phyloP scores from a whole-genome alignment of 2,113 vertebrate species.

The Cephalopterus ornatus region DNA sequence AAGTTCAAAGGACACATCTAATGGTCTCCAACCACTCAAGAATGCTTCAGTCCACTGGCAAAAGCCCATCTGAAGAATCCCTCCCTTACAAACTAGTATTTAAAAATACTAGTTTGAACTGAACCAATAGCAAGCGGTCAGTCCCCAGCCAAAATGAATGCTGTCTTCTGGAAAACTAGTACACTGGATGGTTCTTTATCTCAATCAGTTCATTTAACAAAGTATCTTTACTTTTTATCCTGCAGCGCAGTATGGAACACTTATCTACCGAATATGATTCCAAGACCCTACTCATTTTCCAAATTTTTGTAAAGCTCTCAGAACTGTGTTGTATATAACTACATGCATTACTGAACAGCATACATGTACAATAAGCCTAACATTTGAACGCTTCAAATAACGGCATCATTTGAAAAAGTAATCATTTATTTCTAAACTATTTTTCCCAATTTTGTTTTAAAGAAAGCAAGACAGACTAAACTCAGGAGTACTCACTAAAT shows the following conservation, averaged over 20 bases:
- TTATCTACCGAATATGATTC: not conserved
- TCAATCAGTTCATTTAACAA: not conserved
- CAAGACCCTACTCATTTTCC: not conserved
- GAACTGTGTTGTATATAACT: not conserved
- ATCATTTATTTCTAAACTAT: not conserved
- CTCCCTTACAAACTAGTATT: not conserved
- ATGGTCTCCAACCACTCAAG: not conserved
- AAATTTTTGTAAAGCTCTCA: not conserved
- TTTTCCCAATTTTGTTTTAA: not conserved
- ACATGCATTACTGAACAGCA: not conserved
- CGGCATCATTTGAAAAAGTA: not conserved
- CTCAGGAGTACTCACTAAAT: not conserved
- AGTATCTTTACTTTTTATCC: not conserved
- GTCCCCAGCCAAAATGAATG: not conserved
- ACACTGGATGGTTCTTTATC: not conserved
- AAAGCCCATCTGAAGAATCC: not conserved
- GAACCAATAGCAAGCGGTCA: not conserved
- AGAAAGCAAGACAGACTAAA: not conserved
- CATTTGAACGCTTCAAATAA: not conserved
- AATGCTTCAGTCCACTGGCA: not conserved
- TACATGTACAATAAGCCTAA: not conserved
- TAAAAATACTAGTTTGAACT: no score
- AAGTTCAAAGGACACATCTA: not conserved
- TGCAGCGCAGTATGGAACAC: not conserved
- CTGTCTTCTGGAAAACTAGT: not conserved